Evolutionary conservation across 2,113 vertebrate genomes (phyloP), one percentile per base, ranked within the genome.

Genomic region (Glaucidium brasilianum): DNA sequence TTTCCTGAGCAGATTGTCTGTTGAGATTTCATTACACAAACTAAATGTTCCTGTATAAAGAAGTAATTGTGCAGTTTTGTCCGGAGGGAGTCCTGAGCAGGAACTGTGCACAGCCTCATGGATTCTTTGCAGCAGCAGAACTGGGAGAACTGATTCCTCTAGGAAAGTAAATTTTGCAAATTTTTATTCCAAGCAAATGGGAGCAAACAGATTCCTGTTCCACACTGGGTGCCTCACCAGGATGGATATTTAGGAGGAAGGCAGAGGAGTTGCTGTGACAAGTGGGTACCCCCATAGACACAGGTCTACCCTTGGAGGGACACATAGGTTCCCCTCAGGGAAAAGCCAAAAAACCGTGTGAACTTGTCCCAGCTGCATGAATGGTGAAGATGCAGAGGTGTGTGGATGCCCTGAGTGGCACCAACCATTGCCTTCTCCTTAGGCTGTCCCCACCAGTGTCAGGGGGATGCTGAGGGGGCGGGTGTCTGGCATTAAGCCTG

Each of bases 191-290:
- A 55, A 72, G 43, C 39, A 52, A 80, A 58, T 21, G 20, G 26
- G 60, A 80, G 8, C 37, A 64, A 71, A 35, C 35, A 20, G 6
- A 21, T 53, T 74, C n/a, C 29, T 50, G 27, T 69, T 30, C 29
- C 8, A 4, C 29, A 9, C 1, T 0, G 0, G 34, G 37, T 49
- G 32, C 82, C 67, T 68, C 56, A 16, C 11, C 0, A 32, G 25
- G 26, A 39, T 77, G n/a, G 81, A 5, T 63, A 32, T 47, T 5
- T 72, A 43, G 37, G n/a, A 50, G 56, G 78, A 67, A n/a, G n/a
- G 53, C 86, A 72, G 74, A 67, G 49, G 30, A 39, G 49, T 1
- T 67, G 34, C 12, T 83, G 53, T 53, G n/a, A 32, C 1, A 2
- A 15, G 1, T 45, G 35, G 45, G 45, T n/a, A 41, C 69, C 26